Evolutionary conservation across 1,140 invertebrate genomes (phyloP).

Genomic region (Drosophila varians): DNA sequence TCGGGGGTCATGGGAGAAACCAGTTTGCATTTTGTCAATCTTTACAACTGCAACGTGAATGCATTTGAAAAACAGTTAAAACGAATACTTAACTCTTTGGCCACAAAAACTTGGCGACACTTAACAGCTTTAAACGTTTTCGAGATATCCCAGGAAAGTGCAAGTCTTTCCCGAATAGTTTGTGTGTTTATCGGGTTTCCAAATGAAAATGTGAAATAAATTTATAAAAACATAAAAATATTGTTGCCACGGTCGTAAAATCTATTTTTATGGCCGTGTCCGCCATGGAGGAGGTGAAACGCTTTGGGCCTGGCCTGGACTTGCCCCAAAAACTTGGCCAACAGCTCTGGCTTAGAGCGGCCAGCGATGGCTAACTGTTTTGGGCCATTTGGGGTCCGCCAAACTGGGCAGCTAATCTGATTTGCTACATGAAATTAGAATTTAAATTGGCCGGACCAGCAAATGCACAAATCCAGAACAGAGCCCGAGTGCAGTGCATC

Average conservation of each 20-base stretch:
- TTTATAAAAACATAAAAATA: slow-evolving; percentile 58
- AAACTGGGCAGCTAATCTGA: slow-evolving; percentile 65
- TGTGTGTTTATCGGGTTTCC: slow-evolving; percentile 43
- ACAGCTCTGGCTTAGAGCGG: slow-evolving; percentile 14
- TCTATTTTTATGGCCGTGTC: slow-evolving; percentile 31
- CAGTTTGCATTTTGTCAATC: slow-evolving; percentile 58
- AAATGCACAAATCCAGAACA: slow-evolving; percentile 56
- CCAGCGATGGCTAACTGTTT: slow-evolving; percentile 53
- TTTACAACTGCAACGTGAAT: slow-evolving; percentile 60
- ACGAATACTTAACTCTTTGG: slow-evolving; percentile 32
- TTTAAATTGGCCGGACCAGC: slow-evolving; percentile 63
- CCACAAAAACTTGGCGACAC: slow-evolving; percentile 70
- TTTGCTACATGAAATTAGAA: slow-evolving; percentile 77
- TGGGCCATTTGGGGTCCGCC: slow-evolving; percentile 40
- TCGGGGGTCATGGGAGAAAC: slow-evolving; percentile 51
- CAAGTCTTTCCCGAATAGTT: slow-evolving; percentile 15
- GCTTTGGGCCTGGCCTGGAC: slow-evolving; percentile 10
- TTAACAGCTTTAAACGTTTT: slow-evolving; percentile 65
- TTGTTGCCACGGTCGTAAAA: slow-evolving; percentile 51
- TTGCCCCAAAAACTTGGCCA: slow-evolving; percentile 13
- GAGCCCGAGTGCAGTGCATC: slow-evolving; percentile 52
- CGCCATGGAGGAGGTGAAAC: slow-evolving; percentile 19
- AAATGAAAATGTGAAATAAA: slow-evolving; percentile 53
- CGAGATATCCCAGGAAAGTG: slow-evolving; percentile 34
- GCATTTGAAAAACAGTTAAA: slow-evolving; percentile 69